These are phyloP conservation scores for Carlito syrichta DNA, from an alignment of 2,113 vertebrate genomes.

Conservation along the genomic window DNA sequence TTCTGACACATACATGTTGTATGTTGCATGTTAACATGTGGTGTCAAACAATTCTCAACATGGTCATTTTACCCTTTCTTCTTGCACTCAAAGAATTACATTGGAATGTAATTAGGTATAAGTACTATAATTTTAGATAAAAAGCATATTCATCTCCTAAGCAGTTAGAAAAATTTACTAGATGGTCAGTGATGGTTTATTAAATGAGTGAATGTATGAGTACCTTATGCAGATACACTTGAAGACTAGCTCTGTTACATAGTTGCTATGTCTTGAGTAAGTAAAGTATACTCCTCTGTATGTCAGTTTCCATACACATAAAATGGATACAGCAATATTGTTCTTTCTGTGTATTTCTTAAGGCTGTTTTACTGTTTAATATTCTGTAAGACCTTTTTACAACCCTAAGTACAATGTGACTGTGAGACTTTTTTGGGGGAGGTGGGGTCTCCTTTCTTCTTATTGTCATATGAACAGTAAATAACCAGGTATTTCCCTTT, in stretches of 20 bases:
- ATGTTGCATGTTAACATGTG: not conserved
- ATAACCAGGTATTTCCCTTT: slow-evolving; percentile 5
- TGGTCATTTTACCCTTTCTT: not conserved
- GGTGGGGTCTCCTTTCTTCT: not conserved
- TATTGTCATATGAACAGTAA: slow-evolving; percentile 17
- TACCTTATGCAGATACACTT: not conserved
- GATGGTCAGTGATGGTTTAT: not conserved
- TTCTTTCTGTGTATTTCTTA: not conserved
- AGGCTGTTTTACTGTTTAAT: no score
- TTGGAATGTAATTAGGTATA: not conserved
- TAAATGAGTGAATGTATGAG: not conserved
- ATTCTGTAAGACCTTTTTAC: not conserved
- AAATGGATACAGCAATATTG: not conserved
- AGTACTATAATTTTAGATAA: not conserved
- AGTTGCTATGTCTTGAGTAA: not conserved
- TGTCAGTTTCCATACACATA: not conserved
- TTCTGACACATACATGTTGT: not conserved
- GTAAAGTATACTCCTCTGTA: not conserved
- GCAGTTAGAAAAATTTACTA: not conserved
- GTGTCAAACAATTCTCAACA: not conserved
- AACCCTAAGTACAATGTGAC: not conserved
- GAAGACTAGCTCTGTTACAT: not conserved
- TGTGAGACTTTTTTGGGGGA: not conserved
- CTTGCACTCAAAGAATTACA: not conserved
- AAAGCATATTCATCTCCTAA: not conserved